phyloP scores from a whole-genome alignment of 2,888 invertebrate genomes.

The Pterostichus niger region DNA sequence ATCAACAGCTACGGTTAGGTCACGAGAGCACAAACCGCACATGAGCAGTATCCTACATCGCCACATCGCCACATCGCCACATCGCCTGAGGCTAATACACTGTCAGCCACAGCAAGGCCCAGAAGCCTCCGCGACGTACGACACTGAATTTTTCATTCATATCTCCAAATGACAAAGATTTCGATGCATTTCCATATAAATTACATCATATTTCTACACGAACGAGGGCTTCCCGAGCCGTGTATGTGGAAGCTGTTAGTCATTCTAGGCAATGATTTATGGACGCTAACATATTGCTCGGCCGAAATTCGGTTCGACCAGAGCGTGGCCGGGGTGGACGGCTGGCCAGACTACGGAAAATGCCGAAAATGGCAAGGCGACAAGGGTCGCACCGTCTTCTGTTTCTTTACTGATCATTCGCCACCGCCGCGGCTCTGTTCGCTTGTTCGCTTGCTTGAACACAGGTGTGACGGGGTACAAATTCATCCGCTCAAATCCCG shows the following conservation, averaged over 20 bases:
- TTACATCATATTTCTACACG: conserved; percentile 78
- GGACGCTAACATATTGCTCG: conserved; percentile 78
- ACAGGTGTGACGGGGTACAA: not conserved
- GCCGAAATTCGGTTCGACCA: conserved; percentile 53
- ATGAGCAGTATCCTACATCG: not conserved
- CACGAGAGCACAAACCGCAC: not conserved
- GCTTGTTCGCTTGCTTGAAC: conserved; percentile 1
- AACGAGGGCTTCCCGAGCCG: conserved; percentile 74
- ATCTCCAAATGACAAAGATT: conserved; percentile 78
- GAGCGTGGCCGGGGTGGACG: conserved; percentile 70
- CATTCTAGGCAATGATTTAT: conserved; percentile 79
- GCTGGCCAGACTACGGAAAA: conserved; percentile 69
- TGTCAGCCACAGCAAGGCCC: not conserved
- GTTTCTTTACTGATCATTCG: not conserved
- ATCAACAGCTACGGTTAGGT: conserved; percentile 22
- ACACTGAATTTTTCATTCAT: conserved; percentile 77
- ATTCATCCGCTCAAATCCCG: not conserved
- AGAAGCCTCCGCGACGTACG: conserved; percentile 70
- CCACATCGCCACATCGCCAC: not conserved
- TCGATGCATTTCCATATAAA: conserved; percentile 79
- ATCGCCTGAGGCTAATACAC: conserved; percentile 33
- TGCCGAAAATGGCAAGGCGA: conserved; percentile 58
- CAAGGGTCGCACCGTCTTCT: conserved; percentile 3
- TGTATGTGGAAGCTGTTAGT: conserved; percentile 78
- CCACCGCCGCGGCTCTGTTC: not conserved